phyloP scores from a whole-genome alignment of 1,140 invertebrate genomes.

The Archivesica marissinica region DNA sequence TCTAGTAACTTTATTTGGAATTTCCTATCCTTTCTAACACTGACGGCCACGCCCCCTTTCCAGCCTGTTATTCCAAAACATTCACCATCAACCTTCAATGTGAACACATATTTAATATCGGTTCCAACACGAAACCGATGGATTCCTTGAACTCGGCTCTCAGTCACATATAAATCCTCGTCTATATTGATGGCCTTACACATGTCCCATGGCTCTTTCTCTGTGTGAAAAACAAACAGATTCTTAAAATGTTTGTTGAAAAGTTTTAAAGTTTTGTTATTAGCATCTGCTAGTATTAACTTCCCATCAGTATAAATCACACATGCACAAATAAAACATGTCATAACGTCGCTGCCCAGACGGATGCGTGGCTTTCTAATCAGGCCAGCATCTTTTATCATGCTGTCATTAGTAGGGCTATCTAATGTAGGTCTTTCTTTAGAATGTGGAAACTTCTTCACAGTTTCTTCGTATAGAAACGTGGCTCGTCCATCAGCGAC shows the following conservation, averaged over 20 bases:
- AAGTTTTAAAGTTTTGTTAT: conserved; percentile 52
- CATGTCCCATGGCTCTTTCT: conserved; percentile 58
- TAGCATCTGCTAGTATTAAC: conserved; percentile 47
- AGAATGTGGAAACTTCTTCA: neutral
- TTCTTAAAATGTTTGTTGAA: conserved; percentile 48
- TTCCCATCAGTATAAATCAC: conserved; percentile 34
- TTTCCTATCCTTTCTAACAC: conserved; percentile 27
- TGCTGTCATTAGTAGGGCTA: too few relatives aligned
- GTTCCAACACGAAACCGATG: conserved; percentile 43
- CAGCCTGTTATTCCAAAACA: conserved; percentile 54
- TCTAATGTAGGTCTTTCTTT: neutral
- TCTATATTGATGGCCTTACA: conserved; percentile 35
- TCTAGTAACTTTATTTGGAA: conserved; percentile 45
- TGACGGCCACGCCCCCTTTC: conserved; percentile 49
- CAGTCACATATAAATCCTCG: conserved; percentile 39
- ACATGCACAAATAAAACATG: conserved; percentile 53
- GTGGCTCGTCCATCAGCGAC: conserved; percentile 34
- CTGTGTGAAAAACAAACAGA: conserved; percentile 35
- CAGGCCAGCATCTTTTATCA: neutral
- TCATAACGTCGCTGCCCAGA: conserved; percentile 24
- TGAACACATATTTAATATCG: conserved; percentile 52
- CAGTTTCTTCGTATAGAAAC: neutral
- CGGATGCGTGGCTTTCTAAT: conserved; percentile 15
- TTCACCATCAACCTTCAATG: conserved; percentile 52
- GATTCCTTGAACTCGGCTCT: conserved; percentile 25